Conservation (phyloP, 1,140 invertebrate species). For the Apis florea region DNA sequence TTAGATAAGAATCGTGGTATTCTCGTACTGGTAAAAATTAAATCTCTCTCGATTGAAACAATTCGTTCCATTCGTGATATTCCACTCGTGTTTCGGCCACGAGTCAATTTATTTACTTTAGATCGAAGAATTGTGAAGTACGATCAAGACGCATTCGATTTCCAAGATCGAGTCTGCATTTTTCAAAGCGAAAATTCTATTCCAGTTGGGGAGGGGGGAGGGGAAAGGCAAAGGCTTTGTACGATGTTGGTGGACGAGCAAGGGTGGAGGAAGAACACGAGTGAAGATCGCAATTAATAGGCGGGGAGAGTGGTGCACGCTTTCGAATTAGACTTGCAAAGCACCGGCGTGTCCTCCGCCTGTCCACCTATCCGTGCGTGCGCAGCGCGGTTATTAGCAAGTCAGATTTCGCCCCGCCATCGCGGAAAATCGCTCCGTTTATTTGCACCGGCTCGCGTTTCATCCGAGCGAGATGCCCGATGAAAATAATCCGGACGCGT, state of each 20-base stretch:
- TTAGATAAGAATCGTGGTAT: too few relatives aligned
- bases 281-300: slow-evolving; percentile 35
- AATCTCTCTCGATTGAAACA: too few relatives aligned
- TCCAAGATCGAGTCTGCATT: too few relatives aligned
- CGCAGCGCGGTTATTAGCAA: slow-evolving; percentile 32
- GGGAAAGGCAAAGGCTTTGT: not conserved
- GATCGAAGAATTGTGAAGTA: too few relatives aligned
- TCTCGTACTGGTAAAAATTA: too few relatives aligned
- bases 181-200: too few relatives aligned
- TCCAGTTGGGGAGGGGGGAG: too few relatives aligned
- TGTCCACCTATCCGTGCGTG: slow-evolving; percentile 21
- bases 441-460: slow-evolving; percentile 31
- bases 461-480: slow-evolving; percentile 7
- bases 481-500: slow-evolving; percentile 12
- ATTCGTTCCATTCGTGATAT: too few relatives aligned
- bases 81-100: too few relatives aligned
- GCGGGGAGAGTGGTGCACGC: slow-evolving; percentile 28
- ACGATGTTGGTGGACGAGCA: not conserved
- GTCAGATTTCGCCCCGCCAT: slow-evolving; percentile 37
- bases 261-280: not conserved
- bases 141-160: too few relatives aligned
- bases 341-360: not conserved
- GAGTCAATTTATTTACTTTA: too few relatives aligned
- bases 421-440: slow-evolving; percentile 38
- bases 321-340: slow-evolving; percentile 53